Evolutionary conservation across 2,113 vertebrate species (phyloP), one percentile per base, ranked within the genome.

Genomic region (Climacteris rufus): DNA sequence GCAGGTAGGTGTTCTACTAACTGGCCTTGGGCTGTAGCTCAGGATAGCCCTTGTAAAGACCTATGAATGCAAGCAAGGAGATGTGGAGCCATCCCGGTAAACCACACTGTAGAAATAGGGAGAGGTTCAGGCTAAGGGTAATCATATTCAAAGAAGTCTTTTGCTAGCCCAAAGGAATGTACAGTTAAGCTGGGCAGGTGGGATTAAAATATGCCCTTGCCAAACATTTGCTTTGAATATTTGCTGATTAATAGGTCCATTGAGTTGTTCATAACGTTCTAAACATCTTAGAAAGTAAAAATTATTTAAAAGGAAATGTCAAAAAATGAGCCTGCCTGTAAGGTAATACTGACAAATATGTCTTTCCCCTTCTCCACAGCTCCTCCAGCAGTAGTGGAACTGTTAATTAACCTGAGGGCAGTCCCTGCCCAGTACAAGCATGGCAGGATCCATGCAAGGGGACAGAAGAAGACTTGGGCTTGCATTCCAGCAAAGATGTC

Each of bases 201-300:
- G 68, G 91, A 96, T 96, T 97, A 97, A 97, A 98, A 82, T 74
- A 92, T 40, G 45, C 57, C 75, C 54, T 90, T 95, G 84, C 57
- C 74, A 95, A 95, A 96, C 66, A 74, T 90, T 95, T 91, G 61
- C 76, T 86, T 95, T 93, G 77, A 87, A 83, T 90, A 97, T 42
- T 97, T 65, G 92, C 81, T 91, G 87, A 76, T 92, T 90, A 93
- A 92, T 69, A 83, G 74, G 54, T 72, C 54, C 47, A 33, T 16
- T 70, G 20, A 13, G 8, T 49, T 79, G 68, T 66, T 77, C 39
- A 35, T 42, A 47, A 47, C 63, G 6, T 81, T 74, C 35, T 40
- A 83, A 81, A 75, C 35, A 44, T 44, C 33, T 77, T 56, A 24
- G 40, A 64, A 80, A 68, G 45, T 50, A 90, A 90, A 89, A 89